A percentile compares a stretch with the other conserved stretches of the same genome.
phyloP scores from a whole-genome alignment of 2,113 vertebrate genomes.

The Romanogobio albipinnatus region DNA sequence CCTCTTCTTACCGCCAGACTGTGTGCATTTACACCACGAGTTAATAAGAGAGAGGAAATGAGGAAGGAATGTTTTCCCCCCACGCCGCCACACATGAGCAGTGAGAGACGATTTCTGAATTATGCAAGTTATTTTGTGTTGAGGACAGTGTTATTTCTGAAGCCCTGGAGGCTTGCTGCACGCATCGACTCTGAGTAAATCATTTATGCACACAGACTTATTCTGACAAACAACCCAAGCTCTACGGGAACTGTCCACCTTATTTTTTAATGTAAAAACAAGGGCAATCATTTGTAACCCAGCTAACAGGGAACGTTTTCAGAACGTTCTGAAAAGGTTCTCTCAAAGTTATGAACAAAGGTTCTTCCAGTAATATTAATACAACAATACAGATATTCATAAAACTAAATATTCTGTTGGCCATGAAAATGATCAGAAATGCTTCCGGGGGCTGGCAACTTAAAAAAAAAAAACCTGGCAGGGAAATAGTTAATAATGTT shows the following conservation, averaged over 20 bases:
- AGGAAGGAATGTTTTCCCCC: background rate
- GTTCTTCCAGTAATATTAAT: no score
- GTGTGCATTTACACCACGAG: background rate
- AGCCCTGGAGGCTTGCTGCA: constrained; percentile 63
- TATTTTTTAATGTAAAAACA: no score
- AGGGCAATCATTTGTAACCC: no score
- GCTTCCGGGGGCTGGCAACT: no score
- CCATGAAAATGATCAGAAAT: no score
- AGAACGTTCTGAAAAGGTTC: no score
- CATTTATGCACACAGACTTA: constrained; percentile 66
- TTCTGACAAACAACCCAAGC: constrained; percentile 47
- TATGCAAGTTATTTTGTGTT: constrained; percentile 53
- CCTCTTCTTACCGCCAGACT: background rate
- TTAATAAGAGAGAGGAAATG: background rate
- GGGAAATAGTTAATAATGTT: no score
- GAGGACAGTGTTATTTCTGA: constrained; percentile 62
- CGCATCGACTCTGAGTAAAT: constrained; percentile 75
- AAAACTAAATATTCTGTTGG: no score
- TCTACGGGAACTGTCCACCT: background rate
- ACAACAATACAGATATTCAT: no score
- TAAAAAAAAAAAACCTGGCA: no score
- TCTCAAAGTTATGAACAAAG: no score
- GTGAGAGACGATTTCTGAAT: constrained; percentile 57
- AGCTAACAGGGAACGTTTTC: no score
- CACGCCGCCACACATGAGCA: constrained; percentile 68